Base-by-base conservation (phyloP, 2,113 vertebrate genomes). In the Pholis gunnellus region DNA sequence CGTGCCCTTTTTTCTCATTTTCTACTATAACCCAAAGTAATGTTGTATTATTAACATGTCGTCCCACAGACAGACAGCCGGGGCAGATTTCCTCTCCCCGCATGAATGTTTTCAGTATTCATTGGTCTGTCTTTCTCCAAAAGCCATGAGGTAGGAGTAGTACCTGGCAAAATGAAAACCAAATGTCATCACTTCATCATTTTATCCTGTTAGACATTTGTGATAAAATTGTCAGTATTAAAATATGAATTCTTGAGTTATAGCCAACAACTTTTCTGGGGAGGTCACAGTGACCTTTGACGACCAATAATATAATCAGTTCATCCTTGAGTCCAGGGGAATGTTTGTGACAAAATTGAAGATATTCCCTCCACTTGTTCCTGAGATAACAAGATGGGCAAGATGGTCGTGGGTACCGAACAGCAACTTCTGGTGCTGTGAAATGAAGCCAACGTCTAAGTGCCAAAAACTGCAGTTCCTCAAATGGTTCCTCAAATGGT, bases 41-140 rank as follows among this genome's bases (percentile, higher is more conserved):
- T 57, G 38, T 61, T 81, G 40, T 40, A 65, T 60, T 83, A 85
- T 66, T 66, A 72, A 72, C 65, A 60, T 50, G 38, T 31, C 61
- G 65, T 25, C 34, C 9, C 10, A 69, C 18, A 54, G 57, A 75
- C 48, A 22, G 59, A 48, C 15, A 40, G 31, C 27, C 36, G 27
- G 54, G 14, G 38, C 52, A 57, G 25, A 60, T 50, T 54, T 31
- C 10, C 20, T 44, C 48, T 75, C 27, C 25, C n/a, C 46, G 74
- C 36, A 11, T 72, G 18, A 7, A 72, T 66, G 6, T 31, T 25
- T 48, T 50, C 10, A 59, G 25, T 36, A 4, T 31, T 38, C 9
- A 48, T 38, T 11, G 46, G 17, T 29, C 42, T 40, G 29, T 44
- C 17, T 76, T 14, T 9, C 29, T 27, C 10, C 11, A 61, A 64